Evolutionary conservation across 2,797 vertebrate species (phyloP).

Genomic region (Aulostomus chinensis): DNA sequence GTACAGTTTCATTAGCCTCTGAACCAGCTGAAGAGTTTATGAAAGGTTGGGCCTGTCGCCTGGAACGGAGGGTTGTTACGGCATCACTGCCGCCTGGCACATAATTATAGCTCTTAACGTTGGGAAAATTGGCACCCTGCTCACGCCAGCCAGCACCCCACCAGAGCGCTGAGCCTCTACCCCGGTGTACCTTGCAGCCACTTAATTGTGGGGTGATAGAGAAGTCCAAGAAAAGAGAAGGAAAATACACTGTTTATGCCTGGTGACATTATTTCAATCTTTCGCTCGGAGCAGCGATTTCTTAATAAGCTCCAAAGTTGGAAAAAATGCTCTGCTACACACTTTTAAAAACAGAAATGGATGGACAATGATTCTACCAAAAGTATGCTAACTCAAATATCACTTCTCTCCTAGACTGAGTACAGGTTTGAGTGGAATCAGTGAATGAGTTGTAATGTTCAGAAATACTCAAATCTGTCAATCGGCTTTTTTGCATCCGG

Average conservation of each 20-base stretch:
- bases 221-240: constrained; percentile 11
- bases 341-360: not conserved
- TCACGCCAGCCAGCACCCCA: constrained; percentile 30
- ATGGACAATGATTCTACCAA: not conserved
- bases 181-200: constrained; percentile 26
- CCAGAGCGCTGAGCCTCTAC: constrained; percentile 40
- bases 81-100: constrained; percentile 35
- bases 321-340: not conserved
- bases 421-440: no score
- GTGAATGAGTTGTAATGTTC: no score
- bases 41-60: constrained; percentile 58
- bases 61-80: constrained; percentile 51
- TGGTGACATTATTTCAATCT: not conserved
- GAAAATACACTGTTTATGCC: constrained; percentile 16
- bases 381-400: no score
- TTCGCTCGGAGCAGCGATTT: no score
- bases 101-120: constrained; percentile 70
- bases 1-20: constrained; percentile 60
- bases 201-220: constrained; percentile 57
- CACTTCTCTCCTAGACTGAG: no score
- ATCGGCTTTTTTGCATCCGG: no score
- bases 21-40: constrained; percentile 52
- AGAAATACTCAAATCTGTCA: no score
- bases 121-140: constrained; percentile 67
- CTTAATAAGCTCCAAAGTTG: no score